Percentiles rank a stretch among this genome's conserved stretches.
Conservation (phyloP, 64 coral and sea anemone species). For the Montipora cactus region DNA sequence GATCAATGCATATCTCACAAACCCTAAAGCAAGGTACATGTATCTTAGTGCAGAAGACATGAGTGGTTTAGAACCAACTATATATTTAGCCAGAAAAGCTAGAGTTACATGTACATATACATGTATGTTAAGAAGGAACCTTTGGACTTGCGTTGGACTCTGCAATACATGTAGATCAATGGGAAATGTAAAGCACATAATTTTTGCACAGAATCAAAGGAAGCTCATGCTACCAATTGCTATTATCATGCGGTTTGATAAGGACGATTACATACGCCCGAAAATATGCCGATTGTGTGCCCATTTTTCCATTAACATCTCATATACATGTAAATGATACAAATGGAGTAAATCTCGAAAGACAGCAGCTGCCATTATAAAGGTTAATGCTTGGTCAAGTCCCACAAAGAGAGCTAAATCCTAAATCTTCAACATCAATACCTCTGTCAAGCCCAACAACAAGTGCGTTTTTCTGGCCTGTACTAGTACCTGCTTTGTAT, state of each 20-base stretch:
- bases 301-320: too few relatives aligned
- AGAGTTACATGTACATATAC: background rate
- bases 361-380: too few relatives aligned
- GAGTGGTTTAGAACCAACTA: conserved; percentile 58
- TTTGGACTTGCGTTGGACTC: background rate
- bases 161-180: conserved; percentile 24
- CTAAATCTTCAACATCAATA: conserved; percentile 20
- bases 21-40: conserved; percentile 5
- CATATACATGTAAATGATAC: too few relatives aligned
- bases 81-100: background rate
- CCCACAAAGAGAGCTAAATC: conserved; percentile 19
- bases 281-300: too few relatives aligned
- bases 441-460: conserved; percentile 7
- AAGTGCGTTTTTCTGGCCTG: conserved; percentile 19
- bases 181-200: conserved; percentile 32
- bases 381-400: background rate
- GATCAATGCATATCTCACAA: conserved; percentile 44
- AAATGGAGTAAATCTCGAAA: too few relatives aligned
- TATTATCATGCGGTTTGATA: background rate
- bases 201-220: conserved; percentile 33
- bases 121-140: conserved; percentile 2
- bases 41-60: background rate
- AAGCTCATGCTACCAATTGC: conserved; percentile 32
- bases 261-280: too few relatives aligned
- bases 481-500: too few relatives aligned